Base-by-base conservation (phyloP, 2,888 invertebrate species). In the Shargacucullia verbasci region DNA sequence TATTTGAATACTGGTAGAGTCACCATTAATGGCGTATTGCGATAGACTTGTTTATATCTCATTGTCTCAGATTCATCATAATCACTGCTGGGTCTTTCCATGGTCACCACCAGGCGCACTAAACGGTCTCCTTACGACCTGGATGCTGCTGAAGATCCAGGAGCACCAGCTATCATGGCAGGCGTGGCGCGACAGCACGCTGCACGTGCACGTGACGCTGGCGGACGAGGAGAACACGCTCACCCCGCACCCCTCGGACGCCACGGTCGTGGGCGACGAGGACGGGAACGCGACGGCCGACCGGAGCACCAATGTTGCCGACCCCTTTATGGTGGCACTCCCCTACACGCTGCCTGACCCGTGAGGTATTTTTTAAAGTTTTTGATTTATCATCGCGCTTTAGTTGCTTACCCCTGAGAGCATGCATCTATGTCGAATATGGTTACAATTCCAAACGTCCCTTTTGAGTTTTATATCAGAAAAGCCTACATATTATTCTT, bases 81-180 rank as follows among this genome's bases (percentile, higher is more conserved):
- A 57, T 57, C 14, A 48, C 7, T 44, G 35, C 25, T 54, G 35
- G 12, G 20, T 44, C 33, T 57, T 48, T 63, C 27, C 34, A 70
- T 66, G 34, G 31, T 70, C n/a, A 39, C 47, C 12, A 29, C 6
- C 74, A 92, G 93, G 93, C 12, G 93, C 93, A 0, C 78, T 93
- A 10, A 94, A 94, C 82, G 93, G 93, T 0, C 81, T 94, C 62
- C 84, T 94, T 59, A 94, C 93, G 0, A 94, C 93, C 35, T 94
- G 93, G 93, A 90, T 92, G 87, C 88, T 94, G 78, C 87, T 94
- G 35, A 94, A 92, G 86, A 85, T 93, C 69, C 93, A 94, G 77
- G 93, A 93, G 84, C 93, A 94, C 84, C 93, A 92, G 85, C 40
- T 84, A 76, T 89, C 93, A 70, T 94, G 93, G 93, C 91, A 86